Evolutionary conservation across 2,113 vertebrate genomes (phyloP), one percentile per base, ranked within the genome.

Genomic region (Rana temporaria): DNA sequence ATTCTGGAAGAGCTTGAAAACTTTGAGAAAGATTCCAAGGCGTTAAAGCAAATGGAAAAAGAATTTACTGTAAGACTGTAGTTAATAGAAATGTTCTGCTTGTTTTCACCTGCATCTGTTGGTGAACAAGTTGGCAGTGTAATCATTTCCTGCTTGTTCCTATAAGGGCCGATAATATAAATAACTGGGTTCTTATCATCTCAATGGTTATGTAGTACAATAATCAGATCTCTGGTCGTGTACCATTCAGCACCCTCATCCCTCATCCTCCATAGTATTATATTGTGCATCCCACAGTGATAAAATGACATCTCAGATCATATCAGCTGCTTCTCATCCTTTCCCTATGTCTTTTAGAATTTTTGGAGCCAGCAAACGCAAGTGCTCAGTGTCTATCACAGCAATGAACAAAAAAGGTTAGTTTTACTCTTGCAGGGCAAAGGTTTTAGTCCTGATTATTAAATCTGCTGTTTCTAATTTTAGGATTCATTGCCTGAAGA

Each of bases 1-100:
- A 89, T 99, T 26, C 22, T 89, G 79, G 92, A 95, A 20, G 95
- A 98, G 82, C 90, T 98, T 56, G 86, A 92, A 79, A 95, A 87
- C 19, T 89, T 96, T 91, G 96, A 99, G 87, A 93, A 94, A 87
- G 92, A 95, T 80, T 92, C 94, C 71, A 88, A 90, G 53, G 81
- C 89, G 48, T 90, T 99, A 81, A 95, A 90, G 89, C 92, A 84
- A 86, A 93, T 98, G 90, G 96, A 99, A 78, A 95, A 95, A 86
- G 96, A 98, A 82, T 89, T 97, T 85, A 89, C 24, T 85, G 97
- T 99, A 92, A 83, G 93, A 91, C 48, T 88, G 20, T n/a, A 22
- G 56, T 11, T 19, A 26, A 52, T 52, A 1, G 7, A 26, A 15
- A 52, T 64, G 7, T 60, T 60, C 42, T 12, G 11, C 12, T 48